Evolutionary conservation across 2,888 invertebrate species (phyloP), one percentile per base, ranked within the genome.

Genomic region (Tenthredo distinguenda): DNA sequence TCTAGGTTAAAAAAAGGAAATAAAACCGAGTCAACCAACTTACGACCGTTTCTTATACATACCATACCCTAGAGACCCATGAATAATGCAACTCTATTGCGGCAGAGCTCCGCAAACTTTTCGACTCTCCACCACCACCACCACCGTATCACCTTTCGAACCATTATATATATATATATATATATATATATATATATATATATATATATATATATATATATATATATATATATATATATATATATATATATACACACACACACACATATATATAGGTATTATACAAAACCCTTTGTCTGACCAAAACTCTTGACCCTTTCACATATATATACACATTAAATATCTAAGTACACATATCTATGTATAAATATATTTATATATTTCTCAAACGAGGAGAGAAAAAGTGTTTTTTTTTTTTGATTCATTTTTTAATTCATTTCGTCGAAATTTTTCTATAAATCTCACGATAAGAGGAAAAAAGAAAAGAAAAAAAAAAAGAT

Each of bases 71-170:
- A 90, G 88, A 89, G 86, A 77, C 37, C 86, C 90, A 91, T 91
- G 91, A 91, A 91, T 91, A 91, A 91, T 91, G 90, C 90, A 91
- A 90, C 89, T 55, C 55, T 90, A 90, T 91, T 89, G 87, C 87
- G 55, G 55, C n/a, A n/a, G 21, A n/a, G 21, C 65, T 65, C 65
- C 31, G 65, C 86, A 84, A 87, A 87, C 88, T 79, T 58, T 79
- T 26, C 50, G 79, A 58, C 58, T 12, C 47, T 47, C 12, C 47
- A 47, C 12, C 47, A 47, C 47, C 47, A 47, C 47, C 47, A 12
- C 47, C 47, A 47, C 10, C 9, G 40, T 9, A 43, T 12, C 43
- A 21, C 7, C 26, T 43, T 37, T 15, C 15, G n/a, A 55, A 55
- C 55, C 21, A 76, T 76, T 76, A 43, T 50, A 47, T 1, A 12